Evolutionary conservation across 2,797 vertebrate genomes (phyloP), one percentile per base, ranked within the genome.

Genomic region (Discoglossus pictus): DNA sequence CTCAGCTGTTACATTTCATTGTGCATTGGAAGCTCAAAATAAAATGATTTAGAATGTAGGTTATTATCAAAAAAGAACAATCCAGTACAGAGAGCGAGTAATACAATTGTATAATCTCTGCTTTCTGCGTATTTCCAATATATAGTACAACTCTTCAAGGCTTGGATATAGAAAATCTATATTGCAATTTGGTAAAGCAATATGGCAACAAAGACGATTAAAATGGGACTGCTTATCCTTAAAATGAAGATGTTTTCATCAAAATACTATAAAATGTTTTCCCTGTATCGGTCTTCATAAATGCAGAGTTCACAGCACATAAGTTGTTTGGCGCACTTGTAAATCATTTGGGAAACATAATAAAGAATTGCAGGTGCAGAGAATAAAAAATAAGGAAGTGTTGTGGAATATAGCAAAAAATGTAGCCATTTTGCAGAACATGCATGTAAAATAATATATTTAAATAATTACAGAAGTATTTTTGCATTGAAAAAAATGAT

Each of bases 81-180:
- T 56, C 52, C 16, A 34, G 60, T 34, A 21, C 7, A 44, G 24
- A 52, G 42, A 36, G 25, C 12, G n/a, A 16, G 36, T 59, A 64
- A 71, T 71, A 38, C 39, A 42, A 52, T 52, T 64, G 61, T 59
- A 59, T 71, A 64, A 58, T 71, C 53, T 44, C 52, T 64, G 68
- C 53, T 21, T 36, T 52, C 44, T 64, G 27, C 61, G 59, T 64
- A 59, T 71, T 71, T 64, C 46, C 61, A 64, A 36, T 71, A 56
- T 39, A 55, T 18, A 46, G 42, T 43, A 36, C 31, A 63, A 35
- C 18, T 70, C 51, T 70, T 63, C 60, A 18, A 25, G 44, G 46
- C 61, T 59, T 46, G 25, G 36, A 36, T 59, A 65, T 59, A 59
- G 38, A 64, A 71, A 71, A 71, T 71, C 68, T 59, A 71, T 65